Evolutionary conservation across 2,888 invertebrate species (phyloP).

Genomic region (Labia minor): DNA sequence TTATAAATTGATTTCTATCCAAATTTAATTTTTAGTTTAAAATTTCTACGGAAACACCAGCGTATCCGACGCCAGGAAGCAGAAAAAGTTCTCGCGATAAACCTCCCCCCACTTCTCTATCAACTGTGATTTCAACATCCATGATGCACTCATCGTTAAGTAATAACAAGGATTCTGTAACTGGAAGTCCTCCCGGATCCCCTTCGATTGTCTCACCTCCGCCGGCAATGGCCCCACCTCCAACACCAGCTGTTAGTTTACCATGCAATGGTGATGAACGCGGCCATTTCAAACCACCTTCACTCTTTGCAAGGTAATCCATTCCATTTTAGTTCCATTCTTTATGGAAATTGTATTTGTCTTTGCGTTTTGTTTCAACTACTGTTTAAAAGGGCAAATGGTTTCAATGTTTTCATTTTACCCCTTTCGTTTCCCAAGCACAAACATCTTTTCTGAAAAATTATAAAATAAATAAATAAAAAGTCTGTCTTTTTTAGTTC

Average conservation of each 20-base stretch:
- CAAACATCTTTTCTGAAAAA: too few relatives aligned
- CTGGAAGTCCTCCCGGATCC: neutral
- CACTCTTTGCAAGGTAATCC: neutral
- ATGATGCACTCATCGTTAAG: conserved; percentile 30
- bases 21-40: conserved; percentile 41
- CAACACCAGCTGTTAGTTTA: neutral
- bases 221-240: neutral
- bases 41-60: conserved; percentile 50
- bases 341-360: too few relatives aligned
- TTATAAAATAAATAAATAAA: too few relatives aligned
- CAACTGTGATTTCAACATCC: conserved; percentile 35
- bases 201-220: neutral
- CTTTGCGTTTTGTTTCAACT: too few relatives aligned
- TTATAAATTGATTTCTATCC: too few relatives aligned
- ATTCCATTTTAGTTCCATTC: too few relatives aligned
- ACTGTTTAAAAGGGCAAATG: too few relatives aligned
- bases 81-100: conserved; percentile 57
- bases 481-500: too few relatives aligned
- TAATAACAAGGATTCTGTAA: neutral
- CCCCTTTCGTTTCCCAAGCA: too few relatives aligned
- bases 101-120: conserved; percentile 25
- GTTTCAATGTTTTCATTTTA: too few relatives aligned
- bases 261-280: neutral
- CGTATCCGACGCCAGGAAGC: conserved; percentile 41
- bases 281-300: neutral